These are phyloP conservation scores for Crambe crambe DNA, from an alignment of 37 sponge, comb jelly and placozoan species.

Conservation along the genomic window DNA sequence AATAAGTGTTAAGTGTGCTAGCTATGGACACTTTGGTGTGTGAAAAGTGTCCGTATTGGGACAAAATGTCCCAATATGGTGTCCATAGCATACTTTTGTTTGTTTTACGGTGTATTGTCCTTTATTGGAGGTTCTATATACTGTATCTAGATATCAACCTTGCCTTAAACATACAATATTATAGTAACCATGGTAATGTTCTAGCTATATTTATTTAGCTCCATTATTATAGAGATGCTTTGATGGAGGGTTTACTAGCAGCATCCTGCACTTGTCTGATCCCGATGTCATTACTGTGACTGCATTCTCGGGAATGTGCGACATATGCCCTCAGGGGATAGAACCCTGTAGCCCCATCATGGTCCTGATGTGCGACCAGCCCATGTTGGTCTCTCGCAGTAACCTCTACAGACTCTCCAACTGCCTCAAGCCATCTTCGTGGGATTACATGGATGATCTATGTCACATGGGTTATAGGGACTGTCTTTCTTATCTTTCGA, in stretches of 20 bases:
- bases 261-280: slow-evolving; percentile 45
- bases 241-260: slow-evolving; percentile 81
- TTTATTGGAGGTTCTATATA: too few relatives aligned
- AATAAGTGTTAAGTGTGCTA: too few relatives aligned
- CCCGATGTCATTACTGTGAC: slow-evolving; percentile 77
- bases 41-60: too few relatives aligned
- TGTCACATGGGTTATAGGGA: slow-evolving; percentile 55
- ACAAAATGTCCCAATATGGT: too few relatives aligned
- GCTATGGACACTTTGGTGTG: too few relatives aligned
- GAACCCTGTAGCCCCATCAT: slow-evolving; percentile 14
- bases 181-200: too few relatives aligned
- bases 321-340: slow-evolving; percentile 72
- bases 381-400: slow-evolving; percentile 20
- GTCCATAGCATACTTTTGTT: too few relatives aligned
- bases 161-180: too few relatives aligned
- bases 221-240: slow-evolving; percentile 29
- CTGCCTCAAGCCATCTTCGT: slow-evolving; percentile 36
- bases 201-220: too few relatives aligned
- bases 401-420: slow-evolving; percentile 36
- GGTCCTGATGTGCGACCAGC: slow-evolving; percentile 18
- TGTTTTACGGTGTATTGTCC: too few relatives aligned
- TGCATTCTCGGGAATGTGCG: slow-evolving; percentile 80
- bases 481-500: slow-evolving; percentile 35
- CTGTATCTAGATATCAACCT: too few relatives aligned
- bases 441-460: slow-evolving; percentile 54